These are phyloP conservation scores for Schizaphis graminum DNA, from an alignment of 2,888 invertebrate species.

Conservation along the genomic window DNA sequence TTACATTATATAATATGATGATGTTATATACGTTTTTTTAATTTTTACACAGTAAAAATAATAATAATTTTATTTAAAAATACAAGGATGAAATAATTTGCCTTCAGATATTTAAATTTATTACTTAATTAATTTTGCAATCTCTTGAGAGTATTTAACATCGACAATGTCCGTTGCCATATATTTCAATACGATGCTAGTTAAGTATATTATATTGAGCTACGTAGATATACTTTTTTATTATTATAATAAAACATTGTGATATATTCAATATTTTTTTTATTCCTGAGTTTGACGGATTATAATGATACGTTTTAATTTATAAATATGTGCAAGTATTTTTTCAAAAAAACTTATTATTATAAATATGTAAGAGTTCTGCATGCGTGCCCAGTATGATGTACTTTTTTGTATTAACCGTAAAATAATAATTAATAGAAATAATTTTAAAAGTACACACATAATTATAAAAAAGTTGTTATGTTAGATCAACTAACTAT, in stretches of 20 bases:
- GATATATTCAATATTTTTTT: not conserved
- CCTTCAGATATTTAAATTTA: not conserved
- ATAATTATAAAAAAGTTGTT: not conserved
- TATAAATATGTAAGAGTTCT: not conserved
- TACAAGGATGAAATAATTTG: not conserved
- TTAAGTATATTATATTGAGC: not conserved
- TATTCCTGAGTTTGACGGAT: not conserved
- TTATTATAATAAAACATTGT: not conserved
- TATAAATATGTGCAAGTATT: not conserved
- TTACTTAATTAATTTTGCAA: not conserved
- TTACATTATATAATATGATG: not conserved
- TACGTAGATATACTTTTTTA: not conserved
- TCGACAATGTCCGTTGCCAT: not conserved
- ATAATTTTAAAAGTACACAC: not conserved
- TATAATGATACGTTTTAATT: not conserved
- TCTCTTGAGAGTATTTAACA: not conserved
- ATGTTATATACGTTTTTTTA: not conserved
- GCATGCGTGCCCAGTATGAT: not conserved
- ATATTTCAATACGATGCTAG: not conserved
- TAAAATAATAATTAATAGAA: not conserved
- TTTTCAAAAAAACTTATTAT: not conserved
- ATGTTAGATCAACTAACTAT: not conserved
- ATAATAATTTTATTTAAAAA: not conserved
- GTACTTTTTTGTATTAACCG: not conserved
- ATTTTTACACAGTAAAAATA: not conserved